Conservation (phyloP, 2,113 vertebrate species). For the Mesoclemmys tuberculata region DNA sequence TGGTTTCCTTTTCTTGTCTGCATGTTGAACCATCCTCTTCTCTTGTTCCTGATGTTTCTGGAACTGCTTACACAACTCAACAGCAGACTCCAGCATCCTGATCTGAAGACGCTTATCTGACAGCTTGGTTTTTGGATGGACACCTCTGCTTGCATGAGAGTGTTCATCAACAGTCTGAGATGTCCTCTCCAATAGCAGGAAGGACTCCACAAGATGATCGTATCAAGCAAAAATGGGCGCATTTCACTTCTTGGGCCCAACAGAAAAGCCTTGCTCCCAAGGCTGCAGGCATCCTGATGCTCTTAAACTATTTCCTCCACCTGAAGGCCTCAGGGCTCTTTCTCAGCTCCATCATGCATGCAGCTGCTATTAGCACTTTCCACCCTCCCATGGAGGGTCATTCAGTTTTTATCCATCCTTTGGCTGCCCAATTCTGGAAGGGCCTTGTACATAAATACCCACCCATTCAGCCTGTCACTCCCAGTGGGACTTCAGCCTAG, state of each 20-base stretch:
- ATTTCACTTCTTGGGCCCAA: not conserved
- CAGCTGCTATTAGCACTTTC: not conserved
- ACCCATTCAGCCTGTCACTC: too few species aligned
- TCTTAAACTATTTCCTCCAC: not conserved
- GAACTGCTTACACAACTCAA: not conserved
- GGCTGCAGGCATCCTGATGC: not conserved
- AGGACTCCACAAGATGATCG: not conserved
- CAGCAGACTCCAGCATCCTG: not conserved
- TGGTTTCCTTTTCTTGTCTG: not conserved
- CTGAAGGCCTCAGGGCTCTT: not conserved
- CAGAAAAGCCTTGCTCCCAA: too few species aligned
- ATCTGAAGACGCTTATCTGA: not conserved
- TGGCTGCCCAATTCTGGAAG: not conserved
- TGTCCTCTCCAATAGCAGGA: not conserved
- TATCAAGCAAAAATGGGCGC: not conserved
- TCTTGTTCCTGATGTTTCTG: not conserved
- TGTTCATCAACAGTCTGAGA: not conserved
- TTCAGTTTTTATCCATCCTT: not conserved
- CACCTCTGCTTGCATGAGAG: not conserved
- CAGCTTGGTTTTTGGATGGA: not conserved
- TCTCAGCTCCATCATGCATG: not conserved
- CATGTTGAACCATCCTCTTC: not conserved
- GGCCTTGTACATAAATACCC: not conserved
- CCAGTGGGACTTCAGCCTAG: too few species aligned
- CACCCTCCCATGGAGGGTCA: too few species aligned